Conservation (phyloP, 2,797 vertebrate genomes). For the Phataginus tetradactyla region DNA sequence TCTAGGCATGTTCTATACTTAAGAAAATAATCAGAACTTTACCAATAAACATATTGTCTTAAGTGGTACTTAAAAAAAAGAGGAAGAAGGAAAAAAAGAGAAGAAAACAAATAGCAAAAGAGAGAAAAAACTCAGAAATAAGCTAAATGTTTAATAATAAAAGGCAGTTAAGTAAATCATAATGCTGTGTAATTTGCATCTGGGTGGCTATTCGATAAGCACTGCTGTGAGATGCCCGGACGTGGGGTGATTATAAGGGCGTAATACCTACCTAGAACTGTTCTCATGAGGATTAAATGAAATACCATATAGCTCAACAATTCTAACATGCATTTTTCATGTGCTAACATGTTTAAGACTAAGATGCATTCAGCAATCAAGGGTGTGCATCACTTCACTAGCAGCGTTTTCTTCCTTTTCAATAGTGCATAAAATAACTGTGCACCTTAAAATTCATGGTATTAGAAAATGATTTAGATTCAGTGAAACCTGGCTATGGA, state of each 20-base stretch:
- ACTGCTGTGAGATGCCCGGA: neutral
- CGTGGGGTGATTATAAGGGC: neutral
- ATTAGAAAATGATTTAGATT: neutral
- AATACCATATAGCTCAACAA: neutral
- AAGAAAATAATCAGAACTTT: conserved; percentile 31
- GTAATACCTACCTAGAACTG: neutral
- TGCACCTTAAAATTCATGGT: neutral
- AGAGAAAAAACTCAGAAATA: conserved; percentile 1
- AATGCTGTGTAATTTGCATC: neutral
- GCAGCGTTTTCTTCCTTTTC: neutral
- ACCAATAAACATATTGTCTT: neutral
- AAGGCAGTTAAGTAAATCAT: neutral
- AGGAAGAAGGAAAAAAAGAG: neutral
- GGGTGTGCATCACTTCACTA: neutral
- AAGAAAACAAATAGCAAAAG: neutral
- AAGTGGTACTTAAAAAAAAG: neutral
- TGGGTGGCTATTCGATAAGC: neutral
- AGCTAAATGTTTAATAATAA: neutral
- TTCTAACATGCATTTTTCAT: neutral
- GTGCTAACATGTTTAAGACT: neutral
- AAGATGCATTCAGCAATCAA: neutral
- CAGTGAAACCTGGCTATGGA: neutral
- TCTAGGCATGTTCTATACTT: neutral
- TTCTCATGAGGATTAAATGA: neutral
- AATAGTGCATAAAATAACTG: neutral